A percentile compares a stretch with the other conserved stretches of the same genome.
Evolutionary conservation across 2,888 invertebrate genomes (phyloP).

Genomic region (Norana najaformis): DNA sequence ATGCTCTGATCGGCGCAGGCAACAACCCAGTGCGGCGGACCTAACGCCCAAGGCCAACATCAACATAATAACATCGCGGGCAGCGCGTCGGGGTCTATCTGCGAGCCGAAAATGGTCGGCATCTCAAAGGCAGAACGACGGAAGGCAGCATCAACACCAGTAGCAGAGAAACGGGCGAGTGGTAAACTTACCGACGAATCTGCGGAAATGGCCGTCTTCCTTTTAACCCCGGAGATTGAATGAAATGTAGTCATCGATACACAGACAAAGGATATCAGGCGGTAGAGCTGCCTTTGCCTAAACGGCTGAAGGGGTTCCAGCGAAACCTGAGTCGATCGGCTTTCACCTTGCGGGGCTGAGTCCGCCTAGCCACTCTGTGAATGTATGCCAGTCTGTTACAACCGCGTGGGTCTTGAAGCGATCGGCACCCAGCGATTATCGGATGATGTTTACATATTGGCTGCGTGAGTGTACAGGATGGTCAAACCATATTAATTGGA

Average conservation of each 20-base stretch:
- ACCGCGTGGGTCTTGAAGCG: neutral
- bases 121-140: neutral
- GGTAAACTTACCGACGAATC: neutral
- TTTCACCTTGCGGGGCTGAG: constrained; percentile 2
- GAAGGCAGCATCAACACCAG: neutral
- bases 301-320: neutral
- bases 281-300: neutral
- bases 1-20: neutral
- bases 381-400: neutral
- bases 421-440: neutral
- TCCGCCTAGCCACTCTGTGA: neutral
- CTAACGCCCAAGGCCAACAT: neutral
- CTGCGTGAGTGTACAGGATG: neutral
- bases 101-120: neutral
- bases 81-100: neutral
- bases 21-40: neutral
- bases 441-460: neutral
- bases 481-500: neutral
- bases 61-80: neutral
- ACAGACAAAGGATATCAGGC: neutral
- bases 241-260: neutral
- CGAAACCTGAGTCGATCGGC: neutral
- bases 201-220: neutral
- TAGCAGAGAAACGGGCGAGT: constrained; percentile 13
- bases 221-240: neutral